These are phyloP conservation scores for Triops cancriformis DNA, from an alignment of 1,140 invertebrate species.

Conservation along the genomic window DNA sequence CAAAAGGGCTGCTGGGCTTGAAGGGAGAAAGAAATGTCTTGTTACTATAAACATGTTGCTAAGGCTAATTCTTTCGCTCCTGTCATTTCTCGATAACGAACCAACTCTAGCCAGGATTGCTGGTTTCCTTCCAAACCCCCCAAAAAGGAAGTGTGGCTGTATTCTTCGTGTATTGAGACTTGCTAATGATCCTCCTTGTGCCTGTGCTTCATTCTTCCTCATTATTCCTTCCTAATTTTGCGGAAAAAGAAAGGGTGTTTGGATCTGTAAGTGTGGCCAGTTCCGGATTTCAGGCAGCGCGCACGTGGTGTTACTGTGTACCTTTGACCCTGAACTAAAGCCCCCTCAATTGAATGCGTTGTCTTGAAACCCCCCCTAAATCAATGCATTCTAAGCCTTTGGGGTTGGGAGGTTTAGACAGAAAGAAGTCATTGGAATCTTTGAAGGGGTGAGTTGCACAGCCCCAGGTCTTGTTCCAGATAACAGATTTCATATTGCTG, in stretches of 20 bases:
- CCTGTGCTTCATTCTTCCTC: background rate
- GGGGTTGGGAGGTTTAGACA: background rate
- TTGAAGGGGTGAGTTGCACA: background rate
- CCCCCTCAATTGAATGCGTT: background rate
- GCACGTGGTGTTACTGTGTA: background rate
- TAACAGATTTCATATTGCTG: constrained; percentile 4
- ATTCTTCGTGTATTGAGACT: background rate
- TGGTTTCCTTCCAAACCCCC: background rate
- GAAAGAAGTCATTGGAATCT: background rate
- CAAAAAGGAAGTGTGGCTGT: background rate
- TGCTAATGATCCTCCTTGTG: background rate
- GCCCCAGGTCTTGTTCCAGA: background rate
- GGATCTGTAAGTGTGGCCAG: too few species aligned
- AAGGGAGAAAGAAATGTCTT: background rate
- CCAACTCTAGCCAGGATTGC: background rate
- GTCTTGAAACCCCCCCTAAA: background rate
- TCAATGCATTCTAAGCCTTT: background rate
- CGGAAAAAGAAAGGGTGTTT: background rate
- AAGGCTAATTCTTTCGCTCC: background rate
- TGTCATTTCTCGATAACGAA: too few species aligned
- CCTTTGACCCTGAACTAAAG: background rate
- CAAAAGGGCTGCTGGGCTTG: background rate
- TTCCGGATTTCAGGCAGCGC: background rate
- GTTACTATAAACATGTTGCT: background rate
- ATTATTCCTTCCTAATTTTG: background rate